Percentiles rank a stretch among this genome's conserved stretches.
Evolutionary conservation across 2,888 invertebrate genomes (phyloP).

Genomic region (Lepidochrysops patricia): DNA sequence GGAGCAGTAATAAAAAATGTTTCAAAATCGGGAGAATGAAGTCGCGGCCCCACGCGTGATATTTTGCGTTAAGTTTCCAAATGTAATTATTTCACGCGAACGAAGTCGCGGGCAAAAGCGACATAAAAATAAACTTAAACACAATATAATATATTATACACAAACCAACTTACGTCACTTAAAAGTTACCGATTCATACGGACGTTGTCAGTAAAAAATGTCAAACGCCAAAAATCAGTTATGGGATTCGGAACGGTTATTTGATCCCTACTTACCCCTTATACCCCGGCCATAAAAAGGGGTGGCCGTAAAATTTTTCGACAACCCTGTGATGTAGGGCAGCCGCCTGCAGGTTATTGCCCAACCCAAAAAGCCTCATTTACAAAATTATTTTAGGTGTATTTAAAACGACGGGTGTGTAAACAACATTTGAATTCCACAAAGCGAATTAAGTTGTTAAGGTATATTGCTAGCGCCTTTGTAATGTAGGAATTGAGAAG

Average conservation of each 20-base stretch:
- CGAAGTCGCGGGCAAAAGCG: no score
- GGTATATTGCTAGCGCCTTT: no score
- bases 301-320: not conserved
- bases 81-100: no score
- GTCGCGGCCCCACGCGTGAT: no score
- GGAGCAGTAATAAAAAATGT: no score
- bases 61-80: no score
- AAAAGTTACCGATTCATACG: not conserved
- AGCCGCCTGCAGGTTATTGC: constrained; percentile 6
- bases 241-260: not conserved
- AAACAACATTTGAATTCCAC: not conserved
- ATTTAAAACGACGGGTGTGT: not conserved
- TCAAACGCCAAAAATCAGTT: not conserved
- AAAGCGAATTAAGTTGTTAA: not conserved
- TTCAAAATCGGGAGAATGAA: no score
- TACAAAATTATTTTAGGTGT: constrained; percentile 9
- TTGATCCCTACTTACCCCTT: not conserved
- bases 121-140: no score
- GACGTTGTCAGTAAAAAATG: not conserved
- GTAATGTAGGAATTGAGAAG: no score
- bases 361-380: not conserved
- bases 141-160: no score
- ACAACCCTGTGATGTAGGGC: not conserved
- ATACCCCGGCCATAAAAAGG: not conserved
- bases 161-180: no score